A percentile compares a stretch with the other conserved stretches of the same genome.
phyloP scores from a whole-genome alignment of 2,113 vertebrate species.

The Eudyptes chrysolophus region DNA sequence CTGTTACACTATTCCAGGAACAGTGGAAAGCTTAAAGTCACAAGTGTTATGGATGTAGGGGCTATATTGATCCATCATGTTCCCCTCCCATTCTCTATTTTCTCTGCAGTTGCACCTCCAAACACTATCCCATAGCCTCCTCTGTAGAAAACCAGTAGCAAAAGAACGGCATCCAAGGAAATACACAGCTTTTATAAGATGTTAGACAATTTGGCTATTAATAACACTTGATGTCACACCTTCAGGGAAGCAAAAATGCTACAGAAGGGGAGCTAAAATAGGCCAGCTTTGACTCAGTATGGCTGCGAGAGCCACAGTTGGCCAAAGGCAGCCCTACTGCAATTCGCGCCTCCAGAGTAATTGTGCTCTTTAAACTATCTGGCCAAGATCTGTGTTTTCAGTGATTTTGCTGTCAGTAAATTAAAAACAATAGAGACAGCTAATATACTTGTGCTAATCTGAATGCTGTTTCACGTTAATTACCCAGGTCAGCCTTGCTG shows the following conservation, averaged over 20 bases:
- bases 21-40: not conserved
- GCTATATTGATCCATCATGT: not conserved
- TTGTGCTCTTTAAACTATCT: not conserved
- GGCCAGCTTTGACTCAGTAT: not conserved
- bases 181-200: not conserved
- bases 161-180: not conserved
- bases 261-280: not conserved
- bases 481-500: not conserved
- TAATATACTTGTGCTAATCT: not conserved
- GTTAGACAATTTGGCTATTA: not conserved
- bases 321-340: not conserved
- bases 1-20: not conserved
- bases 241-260: not conserved
- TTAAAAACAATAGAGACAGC: not conserved
- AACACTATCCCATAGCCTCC: not conserved
- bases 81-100: not conserved
- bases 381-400: not conserved
- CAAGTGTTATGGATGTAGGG: not conserved
- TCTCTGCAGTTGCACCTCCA: fast-evolving
- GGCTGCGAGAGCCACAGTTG: not conserved
- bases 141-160: not conserved
- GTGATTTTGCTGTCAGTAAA: not conserved
- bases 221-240: not conserved
- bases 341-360: not conserved
- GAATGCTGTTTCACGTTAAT: not conserved